Percentiles rank a stretch among this genome's conserved stretches.
These are phyloP conservation scores for Nothobranchius kuhntae DNA, from an alignment of 2,113 vertebrate species.

Conservation along the genomic window DNA sequence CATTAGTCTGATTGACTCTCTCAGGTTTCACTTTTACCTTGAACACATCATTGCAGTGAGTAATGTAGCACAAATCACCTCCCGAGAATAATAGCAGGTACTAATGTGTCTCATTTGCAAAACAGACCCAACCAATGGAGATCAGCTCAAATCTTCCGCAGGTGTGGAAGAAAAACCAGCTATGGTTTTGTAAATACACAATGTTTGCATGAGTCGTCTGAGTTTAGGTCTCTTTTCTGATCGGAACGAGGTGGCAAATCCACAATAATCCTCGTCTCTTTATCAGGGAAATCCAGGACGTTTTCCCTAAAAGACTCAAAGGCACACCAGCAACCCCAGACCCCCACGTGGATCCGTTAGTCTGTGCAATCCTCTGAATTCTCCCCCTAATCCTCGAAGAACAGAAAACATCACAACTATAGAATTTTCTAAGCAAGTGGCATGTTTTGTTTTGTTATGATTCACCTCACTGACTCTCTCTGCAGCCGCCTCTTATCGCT, in stretches of 20 bases:
- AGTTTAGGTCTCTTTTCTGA: conserved; percentile 9
- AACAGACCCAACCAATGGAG: conserved; percentile 8
- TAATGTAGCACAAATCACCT: conserved; percentile 26
- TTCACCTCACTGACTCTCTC: not conserved
- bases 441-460: conserved; percentile 25
- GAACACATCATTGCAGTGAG: conserved; percentile 18
- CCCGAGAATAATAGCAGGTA: conserved; percentile 8
- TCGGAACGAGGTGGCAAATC: not conserved
- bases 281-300: conserved; percentile 40
- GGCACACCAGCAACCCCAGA: conserved; percentile 15
- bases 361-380: conserved; percentile 17
- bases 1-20: conserved; percentile 22
- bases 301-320: conserved; percentile 19
- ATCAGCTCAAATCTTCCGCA: conserved; percentile 18
- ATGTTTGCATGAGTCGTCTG: conserved; percentile 30
- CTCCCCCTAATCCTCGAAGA: conserved; percentile 20
- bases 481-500: not conserved
- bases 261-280: conserved; percentile 23
- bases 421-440: conserved; percentile 6
- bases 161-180: conserved; percentile 16
- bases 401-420: conserved; percentile 11
- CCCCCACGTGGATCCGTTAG: conserved; percentile 14
- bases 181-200: conserved; percentile 17
- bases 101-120: conserved; percentile 38
- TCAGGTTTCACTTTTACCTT: conserved; percentile 24